These are phyloP conservation scores for Anoncus sp. DNA, from an alignment of 2,888 invertebrate species.

Conservation along the genomic window DNA sequence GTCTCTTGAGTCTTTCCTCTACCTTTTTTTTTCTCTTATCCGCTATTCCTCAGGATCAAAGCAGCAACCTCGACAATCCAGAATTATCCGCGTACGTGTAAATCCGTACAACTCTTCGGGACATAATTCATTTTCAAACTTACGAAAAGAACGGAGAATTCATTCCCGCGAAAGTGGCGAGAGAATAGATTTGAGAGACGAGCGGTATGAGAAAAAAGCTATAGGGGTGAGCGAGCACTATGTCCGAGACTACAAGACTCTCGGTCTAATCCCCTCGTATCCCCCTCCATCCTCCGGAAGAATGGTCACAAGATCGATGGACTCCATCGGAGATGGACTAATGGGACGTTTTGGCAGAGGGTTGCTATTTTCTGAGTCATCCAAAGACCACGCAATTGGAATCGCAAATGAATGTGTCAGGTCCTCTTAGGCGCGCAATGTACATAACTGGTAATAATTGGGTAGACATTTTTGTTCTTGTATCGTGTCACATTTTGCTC, in stretches of 20 bases:
- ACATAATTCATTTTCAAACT: slow-evolving; percentile 51
- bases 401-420: background rate
- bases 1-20: background rate
- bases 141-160: slow-evolving; percentile 41
- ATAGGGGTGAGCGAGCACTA: slow-evolving; percentile 15
- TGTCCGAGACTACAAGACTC: slow-evolving; percentile 8
- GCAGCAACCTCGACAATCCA: slow-evolving; percentile 14
- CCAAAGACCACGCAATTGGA: background rate
- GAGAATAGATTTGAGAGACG: background rate
- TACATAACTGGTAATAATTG: too few relatives aligned
- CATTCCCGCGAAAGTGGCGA: background rate
- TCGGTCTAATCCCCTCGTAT: slow-evolving; percentile 9
- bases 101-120: slow-evolving; percentile 29
- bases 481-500: background rate
- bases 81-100: background rate
- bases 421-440: too few relatives aligned
- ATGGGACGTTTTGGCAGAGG: background rate
- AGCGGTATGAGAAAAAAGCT: slow-evolving; percentile 20
- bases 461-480: background rate
- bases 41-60: background rate
- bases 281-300: slow-evolving; percentile 3
- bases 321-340: background rate
- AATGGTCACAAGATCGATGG: slow-evolving; percentile 21
- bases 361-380: background rate
- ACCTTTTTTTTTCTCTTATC: slow-evolving; percentile 19